phyloP scores from a whole-genome alignment of 2,888 invertebrate genomes.

The Lissocephala sabroskyi region DNA sequence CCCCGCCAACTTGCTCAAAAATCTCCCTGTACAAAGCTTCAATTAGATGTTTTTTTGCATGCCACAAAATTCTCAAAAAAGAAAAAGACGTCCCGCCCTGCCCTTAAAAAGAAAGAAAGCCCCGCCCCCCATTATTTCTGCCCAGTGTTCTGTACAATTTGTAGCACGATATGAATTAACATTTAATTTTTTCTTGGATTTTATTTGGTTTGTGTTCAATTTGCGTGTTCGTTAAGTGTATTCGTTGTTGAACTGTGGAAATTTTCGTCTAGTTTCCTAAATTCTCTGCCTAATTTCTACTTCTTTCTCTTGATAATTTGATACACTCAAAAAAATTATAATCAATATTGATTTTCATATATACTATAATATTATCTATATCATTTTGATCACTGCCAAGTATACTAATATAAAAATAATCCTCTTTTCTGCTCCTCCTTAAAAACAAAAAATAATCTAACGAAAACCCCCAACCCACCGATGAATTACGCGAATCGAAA shows the following conservation, averaged over 20 bases:
- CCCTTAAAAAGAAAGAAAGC: background rate
- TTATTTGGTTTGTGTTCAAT: conserved; percentile 12
- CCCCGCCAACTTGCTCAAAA: conserved; percentile 11
- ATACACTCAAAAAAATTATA: conserved; percentile 20
- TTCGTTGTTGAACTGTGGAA: conserved; percentile 25
- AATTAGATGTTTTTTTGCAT: conserved; percentile 25
- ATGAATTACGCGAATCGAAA: too few species aligned
- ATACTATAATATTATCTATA: background rate
- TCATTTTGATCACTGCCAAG: conserved; percentile 15
- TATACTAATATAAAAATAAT: conserved; percentile 49
- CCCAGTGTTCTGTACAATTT: conserved; percentile 18
- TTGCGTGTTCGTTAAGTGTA: conserved; percentile 44
- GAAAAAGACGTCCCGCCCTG: background rate
- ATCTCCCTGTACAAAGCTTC: conserved; percentile 18
- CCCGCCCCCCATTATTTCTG: background rate
- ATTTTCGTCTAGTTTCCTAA: conserved; percentile 23
- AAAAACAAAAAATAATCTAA: conserved; percentile 14
- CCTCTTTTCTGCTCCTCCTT: conserved; percentile 46
- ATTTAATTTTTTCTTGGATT: conserved; percentile 18
- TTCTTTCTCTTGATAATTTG: conserved; percentile 16
- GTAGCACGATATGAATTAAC: conserved; percentile 32
- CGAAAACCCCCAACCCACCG: conserved; percentile 10
- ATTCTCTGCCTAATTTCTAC: conserved; percentile 14
- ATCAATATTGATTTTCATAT: background rate
- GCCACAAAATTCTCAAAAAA: conserved; percentile 1